phyloP scores from a whole-genome alignment of 2,113 vertebrate genomes.

The Chaetodon trifascialis region DNA sequence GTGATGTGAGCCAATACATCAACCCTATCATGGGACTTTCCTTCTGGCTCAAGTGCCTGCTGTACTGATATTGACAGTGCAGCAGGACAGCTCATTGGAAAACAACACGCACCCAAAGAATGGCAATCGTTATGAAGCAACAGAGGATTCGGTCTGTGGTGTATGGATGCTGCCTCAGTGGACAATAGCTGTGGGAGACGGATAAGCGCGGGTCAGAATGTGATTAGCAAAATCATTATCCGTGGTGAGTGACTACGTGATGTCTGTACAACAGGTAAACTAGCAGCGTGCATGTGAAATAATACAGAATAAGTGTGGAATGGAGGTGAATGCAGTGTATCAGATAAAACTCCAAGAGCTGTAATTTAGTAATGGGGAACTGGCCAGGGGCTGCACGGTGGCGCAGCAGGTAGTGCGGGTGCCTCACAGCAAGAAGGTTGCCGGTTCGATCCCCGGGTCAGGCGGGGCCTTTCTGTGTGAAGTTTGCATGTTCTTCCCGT shows the following conservation, averaged over 20 bases:
- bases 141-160: not conserved
- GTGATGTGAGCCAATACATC: conserved; percentile 25
- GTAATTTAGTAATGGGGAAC: not conserved
- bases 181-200: not conserved
- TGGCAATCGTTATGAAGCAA: conserved; percentile 13
- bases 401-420: too few relatives aligned
- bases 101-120: conserved; percentile 11
- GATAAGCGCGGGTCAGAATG: not conserved
- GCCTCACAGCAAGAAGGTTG: too few relatives aligned
- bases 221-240: conserved; percentile 6
- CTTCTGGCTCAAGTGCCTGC: conserved; percentile 5
- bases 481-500: too few relatives aligned
- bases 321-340: not conserved
- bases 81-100: conserved; percentile 14
- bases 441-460: too few relatives aligned
- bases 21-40: conserved; percentile 20
- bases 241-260: not conserved
- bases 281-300: not conserved
- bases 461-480: too few relatives aligned
- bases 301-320: not conserved
- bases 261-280: not conserved
- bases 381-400: too few relatives aligned
- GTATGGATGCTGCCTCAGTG: not conserved
- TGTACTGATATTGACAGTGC: conserved; percentile 19
- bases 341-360: not conserved